A percentile compares a stretch with the other conserved stretches of the same genome.
phyloP scores from a whole-genome alignment of 2,888 invertebrate genomes.

The Amphimallon solstitiale region DNA sequence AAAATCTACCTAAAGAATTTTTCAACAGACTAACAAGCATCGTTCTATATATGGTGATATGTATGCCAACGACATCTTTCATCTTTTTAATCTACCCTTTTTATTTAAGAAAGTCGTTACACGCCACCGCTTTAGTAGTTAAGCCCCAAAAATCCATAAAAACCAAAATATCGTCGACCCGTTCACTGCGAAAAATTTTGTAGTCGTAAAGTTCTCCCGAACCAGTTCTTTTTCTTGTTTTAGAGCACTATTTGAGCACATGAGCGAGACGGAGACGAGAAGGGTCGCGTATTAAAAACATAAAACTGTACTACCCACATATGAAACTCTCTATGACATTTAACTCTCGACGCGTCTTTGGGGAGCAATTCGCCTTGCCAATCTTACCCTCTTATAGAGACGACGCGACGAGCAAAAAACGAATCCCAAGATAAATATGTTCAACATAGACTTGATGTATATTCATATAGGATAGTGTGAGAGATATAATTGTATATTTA shows the following conservation, averaged over 20 bases:
- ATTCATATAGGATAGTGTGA: conserved; percentile 4
- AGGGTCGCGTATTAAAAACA: conserved; percentile 36
- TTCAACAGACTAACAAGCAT: too few species aligned
- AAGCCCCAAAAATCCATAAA: conserved; percentile 56
- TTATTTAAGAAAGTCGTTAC: conserved; percentile 44
- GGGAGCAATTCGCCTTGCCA: conserved; percentile 61
- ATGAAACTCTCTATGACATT: conserved; percentile 59
- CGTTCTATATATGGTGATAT: not conserved
- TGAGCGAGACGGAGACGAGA: conserved; percentile 14
- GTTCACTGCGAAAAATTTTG: conserved; percentile 34
- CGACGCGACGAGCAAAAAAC: conserved; percentile 33
- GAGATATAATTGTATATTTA: not conserved
- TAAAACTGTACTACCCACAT: conserved; percentile 49
- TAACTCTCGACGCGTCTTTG: conserved; percentile 59
- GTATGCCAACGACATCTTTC: conserved; percentile 4
- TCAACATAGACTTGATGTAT: conserved; percentile 12
- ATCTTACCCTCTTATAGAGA: conserved; percentile 55
- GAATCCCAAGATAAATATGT: conserved; percentile 12
- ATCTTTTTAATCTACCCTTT: conserved; percentile 31
- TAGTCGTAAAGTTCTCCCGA: conserved; percentile 29
- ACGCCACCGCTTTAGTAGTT: conserved; percentile 57
- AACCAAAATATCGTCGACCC: conserved; percentile 53
- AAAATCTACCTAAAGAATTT: too few species aligned
- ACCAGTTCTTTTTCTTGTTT: conserved; percentile 15
- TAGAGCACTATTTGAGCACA: not conserved